phyloP scores from a whole-genome alignment of 2,113 vertebrate species.

The Psittacula cyanocephala region DNA sequence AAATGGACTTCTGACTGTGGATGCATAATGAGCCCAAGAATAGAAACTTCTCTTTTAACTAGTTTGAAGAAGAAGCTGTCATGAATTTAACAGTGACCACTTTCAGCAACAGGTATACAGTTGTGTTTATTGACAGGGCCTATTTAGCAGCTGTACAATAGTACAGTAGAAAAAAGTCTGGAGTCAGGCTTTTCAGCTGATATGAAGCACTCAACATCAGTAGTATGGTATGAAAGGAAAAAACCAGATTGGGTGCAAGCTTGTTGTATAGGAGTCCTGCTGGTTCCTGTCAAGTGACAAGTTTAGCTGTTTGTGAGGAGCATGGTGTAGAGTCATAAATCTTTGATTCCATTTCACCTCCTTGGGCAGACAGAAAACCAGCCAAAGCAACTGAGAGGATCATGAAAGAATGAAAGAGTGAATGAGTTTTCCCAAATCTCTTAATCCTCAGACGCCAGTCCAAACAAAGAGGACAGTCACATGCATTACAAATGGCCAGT shows the following conservation, averaged over 20 bases:
- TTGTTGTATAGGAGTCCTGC: rapidly evolving
- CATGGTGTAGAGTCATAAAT: background rate
- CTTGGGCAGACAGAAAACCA: background rate
- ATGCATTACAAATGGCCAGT: background rate
- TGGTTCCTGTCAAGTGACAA: background rate
- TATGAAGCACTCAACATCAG: background rate
- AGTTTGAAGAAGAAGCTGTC: background rate
- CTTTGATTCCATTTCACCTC: background rate
- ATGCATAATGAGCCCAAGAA: background rate
- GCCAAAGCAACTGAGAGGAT: background rate
- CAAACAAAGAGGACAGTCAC: slow-evolving; percentile 9
- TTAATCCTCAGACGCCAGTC: slow-evolving; percentile 17
- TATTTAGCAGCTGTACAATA: background rate
- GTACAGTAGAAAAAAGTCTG: background rate
- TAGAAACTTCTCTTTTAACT: background rate
- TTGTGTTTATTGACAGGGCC: background rate
- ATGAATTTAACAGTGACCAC: background rate
- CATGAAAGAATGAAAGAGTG: background rate
- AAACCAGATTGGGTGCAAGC: background rate
- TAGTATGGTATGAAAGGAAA: background rate
- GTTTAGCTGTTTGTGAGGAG: background rate
- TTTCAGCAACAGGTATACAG: background rate
- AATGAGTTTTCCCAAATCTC: slow-evolving; percentile 4
- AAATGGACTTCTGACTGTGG: background rate
- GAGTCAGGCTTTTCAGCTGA: background rate